Percentiles rank a stretch among this genome's conserved stretches.
Evolutionary conservation across 2,113 vertebrate species (phyloP).

Genomic region (human (Homo sapiens)): DNA sequence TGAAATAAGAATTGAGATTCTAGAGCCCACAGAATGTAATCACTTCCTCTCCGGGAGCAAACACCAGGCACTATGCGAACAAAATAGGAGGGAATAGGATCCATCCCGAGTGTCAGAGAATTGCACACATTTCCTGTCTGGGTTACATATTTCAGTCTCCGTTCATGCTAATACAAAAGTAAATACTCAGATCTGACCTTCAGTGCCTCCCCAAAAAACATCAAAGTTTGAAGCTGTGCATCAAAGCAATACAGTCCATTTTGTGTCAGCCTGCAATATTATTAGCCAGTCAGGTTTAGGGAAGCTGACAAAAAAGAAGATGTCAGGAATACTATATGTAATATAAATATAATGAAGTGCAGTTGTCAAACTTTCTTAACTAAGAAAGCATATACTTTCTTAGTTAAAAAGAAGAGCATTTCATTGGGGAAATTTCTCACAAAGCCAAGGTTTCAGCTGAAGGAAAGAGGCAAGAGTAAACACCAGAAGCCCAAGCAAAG

Average conservation of each 20-base stretch:
- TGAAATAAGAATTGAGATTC: background rate
- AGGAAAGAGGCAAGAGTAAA: constrained; percentile 24
- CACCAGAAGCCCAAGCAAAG: constrained; percentile 10
- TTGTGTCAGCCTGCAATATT: constrained; percentile 68
- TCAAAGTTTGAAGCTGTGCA: constrained; percentile 18
- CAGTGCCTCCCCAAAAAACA: constrained; percentile 45
- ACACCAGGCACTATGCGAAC: background rate
- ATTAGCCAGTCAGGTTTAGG: constrained; percentile 78
- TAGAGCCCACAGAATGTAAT: background rate
- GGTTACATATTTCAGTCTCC: constrained; percentile 3
- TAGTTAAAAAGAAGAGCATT: constrained; percentile 38
- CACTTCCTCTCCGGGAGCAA: background rate
- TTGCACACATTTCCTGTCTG: background rate
- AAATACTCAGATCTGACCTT: constrained; percentile 49
- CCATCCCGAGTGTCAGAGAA: background rate
- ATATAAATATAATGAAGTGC: constrained; percentile 74
- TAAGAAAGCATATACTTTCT: background rate
- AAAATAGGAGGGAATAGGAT: background rate
- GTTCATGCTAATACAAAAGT: constrained; percentile 63
- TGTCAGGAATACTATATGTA: constrained; percentile 79
- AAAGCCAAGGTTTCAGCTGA: background rate
- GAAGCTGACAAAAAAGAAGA: constrained; percentile 83
- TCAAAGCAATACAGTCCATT: constrained; percentile 67
- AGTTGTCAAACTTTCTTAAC: constrained; percentile 69
- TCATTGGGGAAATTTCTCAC: constrained; percentile 5